These are phyloP conservation scores for Dasypolia templi DNA, from an alignment of 2,888 invertebrate species.

Conservation along the genomic window DNA sequence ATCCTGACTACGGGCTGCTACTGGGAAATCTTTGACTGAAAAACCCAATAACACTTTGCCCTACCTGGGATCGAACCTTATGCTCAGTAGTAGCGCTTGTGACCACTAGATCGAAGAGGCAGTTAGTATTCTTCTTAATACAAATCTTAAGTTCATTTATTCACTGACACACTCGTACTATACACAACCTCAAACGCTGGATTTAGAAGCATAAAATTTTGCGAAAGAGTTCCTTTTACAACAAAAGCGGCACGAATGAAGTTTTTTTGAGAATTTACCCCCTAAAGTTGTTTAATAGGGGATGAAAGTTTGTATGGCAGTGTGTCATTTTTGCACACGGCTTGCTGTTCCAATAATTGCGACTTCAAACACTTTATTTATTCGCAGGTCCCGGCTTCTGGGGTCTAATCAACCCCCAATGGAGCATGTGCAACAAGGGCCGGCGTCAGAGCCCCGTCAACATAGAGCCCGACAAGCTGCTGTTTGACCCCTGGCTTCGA, in stretches of 20 bases:
- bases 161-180: too few relatives aligned
- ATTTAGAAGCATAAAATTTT: too few relatives aligned
- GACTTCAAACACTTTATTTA: background rate
- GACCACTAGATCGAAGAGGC: too few relatives aligned
- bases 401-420: constrained; percentile 99
- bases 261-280: background rate
- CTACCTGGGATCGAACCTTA: too few relatives aligned
- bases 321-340: background rate
- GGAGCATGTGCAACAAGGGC: constrained; percentile 99
- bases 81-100: too few relatives aligned
- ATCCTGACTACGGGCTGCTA: too few relatives aligned
- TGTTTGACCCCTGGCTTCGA: constrained; percentile 98
- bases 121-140: too few relatives aligned
- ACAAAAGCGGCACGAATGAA: background rate
- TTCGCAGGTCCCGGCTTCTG: constrained; percentile 98
- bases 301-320: background rate
- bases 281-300: background rate
- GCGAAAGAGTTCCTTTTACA: too few relatives aligned
- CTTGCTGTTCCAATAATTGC: background rate
- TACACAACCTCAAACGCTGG: too few relatives aligned
- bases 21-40: too few relatives aligned
- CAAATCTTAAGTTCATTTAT: too few relatives aligned
- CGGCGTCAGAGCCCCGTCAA: constrained; percentile 99
- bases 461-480: constrained; percentile 97
- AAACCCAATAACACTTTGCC: too few relatives aligned